Evolutionary conservation across 30 jellyfish, hydroid and myxozoan species (phyloP).

Genomic region (Nemopilema nomurai): DNA sequence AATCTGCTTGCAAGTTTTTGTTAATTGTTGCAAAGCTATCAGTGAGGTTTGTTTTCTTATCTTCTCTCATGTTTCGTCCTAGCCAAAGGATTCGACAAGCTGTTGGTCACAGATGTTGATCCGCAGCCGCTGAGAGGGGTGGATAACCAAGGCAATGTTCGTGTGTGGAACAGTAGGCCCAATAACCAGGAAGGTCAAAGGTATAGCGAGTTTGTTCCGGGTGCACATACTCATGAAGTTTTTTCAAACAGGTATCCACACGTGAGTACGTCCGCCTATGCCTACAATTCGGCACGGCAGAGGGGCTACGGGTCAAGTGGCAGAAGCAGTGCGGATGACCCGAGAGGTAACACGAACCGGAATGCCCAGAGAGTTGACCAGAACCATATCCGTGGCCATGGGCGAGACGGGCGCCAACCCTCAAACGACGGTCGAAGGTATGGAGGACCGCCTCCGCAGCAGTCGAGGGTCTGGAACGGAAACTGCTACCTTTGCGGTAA

Average conservation of each 20-base stretch:
- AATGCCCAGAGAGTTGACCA: background rate
- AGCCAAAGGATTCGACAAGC: constrained; percentile 47
- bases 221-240: constrained; percentile 26
- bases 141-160: background rate
- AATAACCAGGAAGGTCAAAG: constrained; percentile 4
- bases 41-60: background rate
- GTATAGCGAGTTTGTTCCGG: constrained; percentile 3
- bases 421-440: constrained; percentile 2
- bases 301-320: background rate
- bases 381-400: background rate
- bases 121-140: background rate
- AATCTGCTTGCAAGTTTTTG: background rate
- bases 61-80: background rate
- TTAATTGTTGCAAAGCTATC: background rate
- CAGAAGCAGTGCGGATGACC: background rate
- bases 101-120: constrained; percentile 47
- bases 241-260: constrained; percentile 11
- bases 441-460: constrained; percentile 5
- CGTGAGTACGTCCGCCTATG: background rate
- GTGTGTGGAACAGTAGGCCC: background rate
- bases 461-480: constrained; percentile 32
- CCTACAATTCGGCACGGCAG: background rate
- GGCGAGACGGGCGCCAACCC: constrained; percentile 18
- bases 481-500: constrained; percentile 49
- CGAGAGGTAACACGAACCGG: background rate